Evolutionary conservation across 2,113 vertebrate genomes (phyloP).

Genomic region (Pipa parva): DNA sequence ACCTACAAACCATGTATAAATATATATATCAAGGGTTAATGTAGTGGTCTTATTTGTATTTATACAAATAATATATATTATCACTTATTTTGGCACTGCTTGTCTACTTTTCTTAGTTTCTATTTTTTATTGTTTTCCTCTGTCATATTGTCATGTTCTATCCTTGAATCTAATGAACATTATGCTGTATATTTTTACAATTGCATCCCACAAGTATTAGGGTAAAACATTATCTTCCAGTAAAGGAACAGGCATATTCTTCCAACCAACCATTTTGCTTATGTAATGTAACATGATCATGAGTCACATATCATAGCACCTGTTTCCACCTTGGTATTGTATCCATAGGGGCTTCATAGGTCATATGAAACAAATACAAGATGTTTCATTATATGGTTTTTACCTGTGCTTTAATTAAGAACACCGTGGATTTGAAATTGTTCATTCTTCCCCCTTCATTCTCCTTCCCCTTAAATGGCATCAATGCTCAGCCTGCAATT

Average conservation of each 20-base stretch:
- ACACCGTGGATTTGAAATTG: slow-evolving; percentile 27
- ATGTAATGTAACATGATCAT: background rate
- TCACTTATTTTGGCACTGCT: no score
- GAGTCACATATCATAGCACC: slow-evolving; percentile 20
- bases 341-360: background rate
- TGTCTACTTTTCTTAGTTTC: no score
- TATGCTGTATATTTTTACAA: no score
- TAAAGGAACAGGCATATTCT: slow-evolving; percentile 11
- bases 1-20: no score
- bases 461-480: slow-evolving; percentile 33
- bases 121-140: no score
- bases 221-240: background rate
- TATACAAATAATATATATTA: no score
- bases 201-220: background rate
- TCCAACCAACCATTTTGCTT: background rate
- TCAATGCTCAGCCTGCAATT: slow-evolving; percentile 31
- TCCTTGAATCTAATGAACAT: no score
- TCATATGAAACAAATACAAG: slow-evolving; percentile 22
- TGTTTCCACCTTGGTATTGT: background rate
- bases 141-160: no score
- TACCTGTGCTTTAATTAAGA: slow-evolving; percentile 34
- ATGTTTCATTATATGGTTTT: background rate
- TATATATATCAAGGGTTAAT: no score
- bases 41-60: no score
- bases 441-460: slow-evolving; percentile 21